Evolutionary conservation across 2,797 vertebrate genomes (phyloP).

Genomic region (Ctenochaetus hawaiiensis): DNA sequence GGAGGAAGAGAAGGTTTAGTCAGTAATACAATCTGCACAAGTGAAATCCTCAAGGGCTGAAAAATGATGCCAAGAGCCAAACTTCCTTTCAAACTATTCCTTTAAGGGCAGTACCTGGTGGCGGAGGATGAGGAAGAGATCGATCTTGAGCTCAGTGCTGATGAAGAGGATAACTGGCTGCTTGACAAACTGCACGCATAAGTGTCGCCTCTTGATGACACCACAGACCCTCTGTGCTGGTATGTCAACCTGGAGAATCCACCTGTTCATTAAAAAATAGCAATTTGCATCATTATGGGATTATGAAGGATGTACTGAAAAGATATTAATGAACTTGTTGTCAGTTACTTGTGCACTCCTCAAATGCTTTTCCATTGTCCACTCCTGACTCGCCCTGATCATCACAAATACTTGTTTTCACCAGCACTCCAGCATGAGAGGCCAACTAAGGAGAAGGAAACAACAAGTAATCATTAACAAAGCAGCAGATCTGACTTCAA

Average conservation of each 20-base stretch:
- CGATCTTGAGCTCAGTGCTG: conserved; percentile 67
- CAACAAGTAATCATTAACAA: not conserved
- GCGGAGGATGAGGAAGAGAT: conserved; percentile 66
- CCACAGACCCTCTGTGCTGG: conserved; percentile 48
- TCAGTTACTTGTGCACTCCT: conserved; percentile 68
- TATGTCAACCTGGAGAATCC: conserved; percentile 25
- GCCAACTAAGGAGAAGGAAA: conserved; percentile 55
- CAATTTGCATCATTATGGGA: not conserved
- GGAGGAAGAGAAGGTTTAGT: conserved; percentile 5
- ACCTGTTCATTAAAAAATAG: conserved; percentile 47
- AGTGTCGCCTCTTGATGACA: conserved; percentile 49
- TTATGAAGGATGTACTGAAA: not conserved
- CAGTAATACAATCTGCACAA: not conserved
- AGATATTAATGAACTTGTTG: not conserved
- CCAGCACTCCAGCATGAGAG: conserved; percentile 57
- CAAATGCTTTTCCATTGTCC: conserved; percentile 69
- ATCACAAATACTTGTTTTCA: conserved; percentile 42
- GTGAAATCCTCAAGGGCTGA: too few relatives aligned
- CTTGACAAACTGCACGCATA: conserved; percentile 53
- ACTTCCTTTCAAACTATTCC: too few relatives aligned
- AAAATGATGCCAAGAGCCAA: too few relatives aligned
- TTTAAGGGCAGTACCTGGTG: conserved; percentile 65
- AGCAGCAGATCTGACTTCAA: not conserved
- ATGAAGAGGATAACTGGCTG: conserved; percentile 60
- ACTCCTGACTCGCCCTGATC: conserved; percentile 48